phyloP scores from a whole-genome alignment of 2,113 vertebrate species.

The Dunckerocampus dactyliophorus region DNA sequence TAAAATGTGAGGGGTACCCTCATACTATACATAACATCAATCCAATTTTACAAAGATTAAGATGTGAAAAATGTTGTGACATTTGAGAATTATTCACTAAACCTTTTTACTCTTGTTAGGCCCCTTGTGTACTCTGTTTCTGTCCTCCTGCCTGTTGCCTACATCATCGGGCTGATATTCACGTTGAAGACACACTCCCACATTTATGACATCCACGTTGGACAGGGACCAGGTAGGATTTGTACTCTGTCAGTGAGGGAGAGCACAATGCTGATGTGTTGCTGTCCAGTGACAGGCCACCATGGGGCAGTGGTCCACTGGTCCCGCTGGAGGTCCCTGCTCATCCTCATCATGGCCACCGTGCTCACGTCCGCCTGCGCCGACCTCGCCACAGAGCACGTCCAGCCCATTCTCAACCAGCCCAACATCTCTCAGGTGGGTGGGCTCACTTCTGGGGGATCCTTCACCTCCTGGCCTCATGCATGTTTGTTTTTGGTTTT shows the following conservation, averaged over 20 bases:
- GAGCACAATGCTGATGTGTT: not conserved
- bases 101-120: constrained; percentile 48
- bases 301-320: constrained; percentile 74
- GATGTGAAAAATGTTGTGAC: no score
- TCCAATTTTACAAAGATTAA: no score
- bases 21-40: no score
- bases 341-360: constrained; percentile 83
- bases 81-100: no score
- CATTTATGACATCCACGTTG: constrained; percentile 80
- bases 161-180: constrained; percentile 81
- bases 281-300: constrained; percentile 48
- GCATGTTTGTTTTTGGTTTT: not conserved
- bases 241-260: not conserved
- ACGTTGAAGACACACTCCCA: constrained; percentile 84
- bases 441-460: not conserved
- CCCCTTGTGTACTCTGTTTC: constrained; percentile 76
- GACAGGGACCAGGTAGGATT: constrained; percentile 74
- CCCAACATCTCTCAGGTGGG: constrained; percentile 80
- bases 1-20: no score
- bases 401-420: constrained; percentile 81
- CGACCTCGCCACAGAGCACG: constrained; percentile 81
- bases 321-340: constrained; percentile 78
- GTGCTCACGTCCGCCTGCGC: constrained; percentile 83
- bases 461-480: not conserved
- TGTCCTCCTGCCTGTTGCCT: constrained; percentile 73